Percentiles rank a stretch among this genome's conserved stretches.
Conservation (phyloP, 2,888 invertebrate species). For the Neuroscelio doddi region DNA sequence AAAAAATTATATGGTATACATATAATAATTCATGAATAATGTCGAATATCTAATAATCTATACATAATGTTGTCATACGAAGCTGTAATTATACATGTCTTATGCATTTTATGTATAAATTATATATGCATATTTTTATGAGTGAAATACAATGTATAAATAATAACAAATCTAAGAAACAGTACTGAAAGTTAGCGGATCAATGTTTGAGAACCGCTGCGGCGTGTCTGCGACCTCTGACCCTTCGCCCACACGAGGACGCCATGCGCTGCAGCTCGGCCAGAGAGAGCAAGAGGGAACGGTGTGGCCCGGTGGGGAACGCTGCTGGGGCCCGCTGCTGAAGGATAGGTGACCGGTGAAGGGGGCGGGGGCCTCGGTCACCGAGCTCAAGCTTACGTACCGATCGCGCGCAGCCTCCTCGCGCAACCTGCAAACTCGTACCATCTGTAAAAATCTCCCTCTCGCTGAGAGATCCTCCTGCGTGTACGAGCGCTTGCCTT, state of each 20-base stretch:
- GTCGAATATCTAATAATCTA: too few relatives aligned
- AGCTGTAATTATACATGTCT: too few relatives aligned
- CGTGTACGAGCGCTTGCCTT: slow-evolving; percentile 23
- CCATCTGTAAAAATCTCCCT: slow-evolving; percentile 62
- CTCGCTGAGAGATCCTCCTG: slow-evolving; percentile 54
- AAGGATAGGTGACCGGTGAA: slow-evolving; percentile 47
- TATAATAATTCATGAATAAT: too few relatives aligned
- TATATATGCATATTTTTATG: too few relatives aligned
- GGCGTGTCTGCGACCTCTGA: slow-evolving; percentile 69
- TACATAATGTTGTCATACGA: too few relatives aligned
- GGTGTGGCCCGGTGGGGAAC: slow-evolving; percentile 53
- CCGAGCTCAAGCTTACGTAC: slow-evolving; percentile 56
- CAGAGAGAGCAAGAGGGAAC: slow-evolving; percentile 55
- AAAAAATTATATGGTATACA: too few relatives aligned
- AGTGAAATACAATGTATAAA: too few relatives aligned
- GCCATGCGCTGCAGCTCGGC: slow-evolving; percentile 60
- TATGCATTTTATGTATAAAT: too few relatives aligned
- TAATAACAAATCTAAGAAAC: too few relatives aligned
- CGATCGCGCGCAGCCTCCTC: slow-evolving; percentile 57
- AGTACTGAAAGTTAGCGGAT: too few relatives aligned
- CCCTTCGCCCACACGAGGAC: slow-evolving; percentile 70
- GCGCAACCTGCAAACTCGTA: slow-evolving; percentile 66
- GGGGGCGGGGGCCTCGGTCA: slow-evolving; percentile 59
- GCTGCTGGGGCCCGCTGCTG: slow-evolving; percentile 48
- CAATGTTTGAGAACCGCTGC: slow-evolving; percentile 32